Base-by-base conservation (phyloP, 2,113 vertebrate species). In the Tylochromis polylepis region DNA sequence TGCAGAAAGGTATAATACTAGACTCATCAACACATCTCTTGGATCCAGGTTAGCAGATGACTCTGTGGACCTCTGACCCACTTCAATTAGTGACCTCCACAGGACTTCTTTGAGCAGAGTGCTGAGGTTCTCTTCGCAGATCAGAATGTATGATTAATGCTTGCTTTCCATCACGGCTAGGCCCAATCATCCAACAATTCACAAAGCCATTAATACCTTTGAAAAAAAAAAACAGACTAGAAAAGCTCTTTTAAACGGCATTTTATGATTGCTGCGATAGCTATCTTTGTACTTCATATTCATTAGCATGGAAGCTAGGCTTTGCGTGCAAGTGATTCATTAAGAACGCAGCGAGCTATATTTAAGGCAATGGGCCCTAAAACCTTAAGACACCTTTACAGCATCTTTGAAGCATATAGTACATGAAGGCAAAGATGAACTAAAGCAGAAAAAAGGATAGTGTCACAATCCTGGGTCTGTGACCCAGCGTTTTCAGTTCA, bases 111-210 rank as follows among this genome's bases (percentile, higher is more conserved):
- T 0, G 46, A 70, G 58, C 79, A 56, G 51, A 84, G 85, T 56
- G 86, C 59, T 24, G 82, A 87, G 87, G 84, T 78, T 85, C 83
- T 86, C 90, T 83, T 87, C 41, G 82, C 83, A 93, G 87, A 91
- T 93, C 91, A 92, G 87, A 93, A 92, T 27, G 84, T 88, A 81
- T 92, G 92, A 95, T 95, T 94, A 90, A 95, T 93, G 85, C 88
- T 78, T 38, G 55, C 84, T 91, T 88, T 92, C 88, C 85, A 84
- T 89, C 79, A 29, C 70, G 62, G 81, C 88, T 11, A 85, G 81
- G 29, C 57, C 88, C 89, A 92, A 92, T 94, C 90, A 90, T 90
- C 89, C 84, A 86, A 85, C 79, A 41, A 89, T 77, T 90, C 89
- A 82, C 59, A 87, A 83, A 87, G 88, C 86, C 86, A 92, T 95